Percentiles rank a stretch among this genome's conserved stretches.
phyloP scores from a whole-genome alignment of 2,797 vertebrate genomes.

The Anabas testudineus region DNA sequence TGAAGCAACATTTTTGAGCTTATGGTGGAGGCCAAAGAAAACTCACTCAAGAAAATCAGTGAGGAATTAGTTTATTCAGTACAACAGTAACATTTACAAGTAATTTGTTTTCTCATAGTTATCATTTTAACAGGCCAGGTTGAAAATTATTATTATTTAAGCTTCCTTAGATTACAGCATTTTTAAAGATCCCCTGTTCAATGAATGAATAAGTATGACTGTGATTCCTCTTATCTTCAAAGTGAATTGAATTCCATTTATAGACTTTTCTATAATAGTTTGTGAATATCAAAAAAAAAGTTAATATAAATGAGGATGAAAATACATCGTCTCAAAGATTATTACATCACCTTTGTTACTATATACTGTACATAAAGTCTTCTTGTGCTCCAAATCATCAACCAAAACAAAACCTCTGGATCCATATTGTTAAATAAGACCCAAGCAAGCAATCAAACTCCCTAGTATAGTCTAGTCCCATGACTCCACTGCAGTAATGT shows the following conservation, averaged over 20 bases:
- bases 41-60: background rate
- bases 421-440: background rate
- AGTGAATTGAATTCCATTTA: constrained; percentile 8
- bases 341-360: background rate
- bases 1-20: background rate
- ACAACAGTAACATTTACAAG: background rate
- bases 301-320: background rate
- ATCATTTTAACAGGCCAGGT: constrained; percentile 13
- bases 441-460: background rate
- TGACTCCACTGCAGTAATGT: background rate
- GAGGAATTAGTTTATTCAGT: background rate
- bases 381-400: background rate
- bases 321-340: constrained; percentile 1
- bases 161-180: background rate
- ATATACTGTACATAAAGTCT: background rate
- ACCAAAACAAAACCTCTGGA: background rate
- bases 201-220: background rate
- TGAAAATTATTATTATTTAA: constrained; percentile 25
- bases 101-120: constrained; percentile 10
- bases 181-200: background rate
- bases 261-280: background rate
- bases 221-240: constrained; percentile 18
- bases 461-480: background rate
- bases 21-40: background rate
- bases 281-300: constrained; percentile 10